phyloP scores from a whole-genome alignment of 2,888 invertebrate species.

The Amiota mariae region DNA sequence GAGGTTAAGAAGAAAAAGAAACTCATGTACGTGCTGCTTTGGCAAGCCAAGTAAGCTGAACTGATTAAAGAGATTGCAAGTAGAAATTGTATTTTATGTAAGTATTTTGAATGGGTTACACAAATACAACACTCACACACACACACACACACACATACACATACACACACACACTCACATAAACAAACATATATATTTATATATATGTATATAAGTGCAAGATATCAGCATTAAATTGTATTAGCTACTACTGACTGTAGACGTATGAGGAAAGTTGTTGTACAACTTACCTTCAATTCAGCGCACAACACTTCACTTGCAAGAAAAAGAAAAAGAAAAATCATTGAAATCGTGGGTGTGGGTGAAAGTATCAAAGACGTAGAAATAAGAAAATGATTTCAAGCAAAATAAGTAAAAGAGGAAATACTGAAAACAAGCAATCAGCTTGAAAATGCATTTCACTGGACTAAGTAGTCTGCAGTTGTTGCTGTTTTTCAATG shows the following conservation, averaged over 20 bases:
- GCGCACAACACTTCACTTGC: too few relatives aligned
- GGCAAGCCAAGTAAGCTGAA: conserved; percentile 16
- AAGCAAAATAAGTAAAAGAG: not conserved
- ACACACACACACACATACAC: not conserved
- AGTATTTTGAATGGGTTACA: not conserved
- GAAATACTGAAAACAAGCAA: conserved; percentile 7
- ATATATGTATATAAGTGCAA: not conserved
- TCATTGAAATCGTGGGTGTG: too few relatives aligned
- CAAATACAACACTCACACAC: not conserved
- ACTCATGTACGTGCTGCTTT: not conserved
- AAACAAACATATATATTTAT: not conserved
- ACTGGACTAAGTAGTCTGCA: not conserved
- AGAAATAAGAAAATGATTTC: not conserved
- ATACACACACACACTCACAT: not conserved
- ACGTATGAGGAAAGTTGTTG: too few relatives aligned
- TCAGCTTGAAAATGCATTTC: conserved; percentile 13
- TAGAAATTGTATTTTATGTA: conserved; percentile 9
- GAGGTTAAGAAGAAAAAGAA: not conserved
- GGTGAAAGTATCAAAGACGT: too few relatives aligned
- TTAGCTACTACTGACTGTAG: not conserved
- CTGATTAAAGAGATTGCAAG: conserved; percentile 24
- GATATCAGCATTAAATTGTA: conserved; percentile 13
- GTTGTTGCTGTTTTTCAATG: too few relatives aligned
- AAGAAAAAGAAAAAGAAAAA: too few relatives aligned
- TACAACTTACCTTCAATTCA: too few relatives aligned